Evolutionary conservation across 2,888 invertebrate species (phyloP).

Genomic region (Eudasyphora cyanicolor): DNA sequence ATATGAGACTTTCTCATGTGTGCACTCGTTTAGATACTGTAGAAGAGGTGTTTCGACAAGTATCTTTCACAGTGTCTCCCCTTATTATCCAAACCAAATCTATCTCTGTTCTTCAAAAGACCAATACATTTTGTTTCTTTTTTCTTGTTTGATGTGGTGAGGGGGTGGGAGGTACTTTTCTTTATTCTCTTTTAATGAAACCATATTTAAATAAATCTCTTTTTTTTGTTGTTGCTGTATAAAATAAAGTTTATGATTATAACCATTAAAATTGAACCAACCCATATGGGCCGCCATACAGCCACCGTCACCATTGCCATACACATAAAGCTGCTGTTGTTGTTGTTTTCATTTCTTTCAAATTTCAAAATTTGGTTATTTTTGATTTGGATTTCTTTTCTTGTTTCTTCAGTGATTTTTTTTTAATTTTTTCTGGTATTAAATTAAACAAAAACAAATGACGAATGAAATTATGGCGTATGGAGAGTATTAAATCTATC

Average conservation of each 20-base stretch:
- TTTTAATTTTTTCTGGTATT: conserved; percentile 26
- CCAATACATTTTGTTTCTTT: neutral
- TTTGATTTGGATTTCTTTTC: conserved; percentile 21
- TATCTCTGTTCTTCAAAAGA: too few species aligned
- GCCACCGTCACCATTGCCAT: neutral
- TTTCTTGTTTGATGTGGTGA: neutral
- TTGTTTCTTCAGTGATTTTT: neutral
- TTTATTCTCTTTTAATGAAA: conserved; percentile 16
- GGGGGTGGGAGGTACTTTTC: neutral
- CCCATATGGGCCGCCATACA: conserved; percentile 23
- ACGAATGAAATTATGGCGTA: conserved; percentile 56
- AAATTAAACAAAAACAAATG: conserved; percentile 55
- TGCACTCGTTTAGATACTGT: too few species aligned
- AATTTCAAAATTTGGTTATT: conserved; percentile 14
- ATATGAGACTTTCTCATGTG: too few species aligned
- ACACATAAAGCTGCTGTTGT: neutral
- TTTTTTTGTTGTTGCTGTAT: neutral
- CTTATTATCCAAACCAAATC: too few species aligned
- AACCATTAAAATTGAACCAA: conserved; percentile 60
- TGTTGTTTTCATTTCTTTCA: conserved; percentile 7
- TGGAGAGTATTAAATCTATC: conserved; percentile 47
- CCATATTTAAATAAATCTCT: neutral
- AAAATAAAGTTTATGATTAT: conserved; percentile 42
- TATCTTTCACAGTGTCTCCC: too few species aligned
- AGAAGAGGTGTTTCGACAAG: too few species aligned